Percentiles rank a stretch among this genome's conserved stretches.
Evolutionary conservation across 2,888 invertebrate genomes (phyloP).

Genomic region (Drosophila barbarae): DNA sequence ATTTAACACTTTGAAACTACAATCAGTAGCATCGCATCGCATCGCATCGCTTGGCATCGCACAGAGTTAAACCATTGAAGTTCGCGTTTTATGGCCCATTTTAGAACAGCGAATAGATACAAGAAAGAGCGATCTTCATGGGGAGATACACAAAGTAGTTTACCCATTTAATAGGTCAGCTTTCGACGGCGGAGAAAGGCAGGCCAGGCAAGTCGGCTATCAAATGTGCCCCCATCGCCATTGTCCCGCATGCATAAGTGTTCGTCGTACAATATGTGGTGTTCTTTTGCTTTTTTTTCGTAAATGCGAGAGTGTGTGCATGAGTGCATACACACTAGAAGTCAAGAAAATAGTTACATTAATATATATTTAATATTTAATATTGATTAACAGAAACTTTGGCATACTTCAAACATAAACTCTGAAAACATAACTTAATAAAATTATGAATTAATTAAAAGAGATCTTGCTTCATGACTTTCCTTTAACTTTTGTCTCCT

Average conservation of each 20-base stretch:
- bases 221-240: constrained; percentile 40
- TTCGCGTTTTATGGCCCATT: constrained; percentile 41
- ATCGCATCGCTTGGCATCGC: constrained; percentile 17
- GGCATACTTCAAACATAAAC: not conserved
- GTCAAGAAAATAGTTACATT: not conserved
- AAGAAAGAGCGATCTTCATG: constrained; percentile 35
- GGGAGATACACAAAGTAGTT: constrained; percentile 41
- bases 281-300: constrained; percentile 19
- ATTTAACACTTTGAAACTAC: constrained; percentile 18
- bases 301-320: constrained; percentile 20
- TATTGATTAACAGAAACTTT: not conserved
- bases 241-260: constrained; percentile 35
- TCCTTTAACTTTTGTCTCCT: not conserved
- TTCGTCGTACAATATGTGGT: constrained; percentile 8
- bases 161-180: constrained; percentile 44
- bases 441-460: not conserved
- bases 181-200: constrained; percentile 35
- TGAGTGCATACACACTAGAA: constrained; percentile 5
- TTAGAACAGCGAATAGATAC: constrained; percentile 37
- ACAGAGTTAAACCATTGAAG: constrained; percentile 26
- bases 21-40: constrained; percentile 32
- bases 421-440: not conserved
- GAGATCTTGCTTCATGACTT: not conserved
- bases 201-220: constrained; percentile 21
- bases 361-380: not conserved